Base-by-base conservation (phyloP, 1,140 invertebrate species). In the Drosophila ananassae region DNA sequence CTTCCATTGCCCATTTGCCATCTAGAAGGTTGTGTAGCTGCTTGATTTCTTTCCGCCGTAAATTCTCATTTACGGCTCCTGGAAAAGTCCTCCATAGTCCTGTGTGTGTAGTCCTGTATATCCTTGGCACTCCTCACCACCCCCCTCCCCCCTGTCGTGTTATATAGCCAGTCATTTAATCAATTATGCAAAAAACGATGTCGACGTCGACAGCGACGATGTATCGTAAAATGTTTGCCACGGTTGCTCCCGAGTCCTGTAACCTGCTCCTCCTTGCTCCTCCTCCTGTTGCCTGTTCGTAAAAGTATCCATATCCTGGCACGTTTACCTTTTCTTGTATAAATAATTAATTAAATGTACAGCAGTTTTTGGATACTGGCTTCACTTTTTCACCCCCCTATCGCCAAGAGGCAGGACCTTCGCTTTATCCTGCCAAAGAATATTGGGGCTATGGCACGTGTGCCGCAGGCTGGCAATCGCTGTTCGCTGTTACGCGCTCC, bases 331-430 rank as follows among this genome's bases (percentile, higher is more conserved):
- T 85, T 81, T 74, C 81, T 63, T 81, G 74, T 82, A 85, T 85
- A 87, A 85, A 85, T 85, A 85, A 82, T 85, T 85, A 81, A 85
- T 85, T 87, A 81, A 85, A 87, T 87, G 78, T 87, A 78, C 81
- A 87, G 58, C 67, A 77, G 73, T 81, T 84, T 79, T 63, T 73
- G 58, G 51, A 67, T 75, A 75, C 60, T 74, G 72, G 44, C 71
- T 74, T 47, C 57, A 32, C 21, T 44, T 46, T 9, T 34, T 51
- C 32, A 12, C 8, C 6, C 30, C 1, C 17, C 17, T 17, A n/a
- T 17, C 17, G 17, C 17, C 17, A 17, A 17, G 17, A 17, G 17
- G 17, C 17, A 17, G 17, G 17, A 17, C 17, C 17, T 17, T 17
- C 17, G 17, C 17, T 17, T 17, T 17, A 25, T 6, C 25, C 12